Percentiles rank a stretch among this genome's conserved stretches.
Evolutionary conservation across 2,797 vertebrate genomes (phyloP).

Genomic region (Malurus splendens): DNA sequence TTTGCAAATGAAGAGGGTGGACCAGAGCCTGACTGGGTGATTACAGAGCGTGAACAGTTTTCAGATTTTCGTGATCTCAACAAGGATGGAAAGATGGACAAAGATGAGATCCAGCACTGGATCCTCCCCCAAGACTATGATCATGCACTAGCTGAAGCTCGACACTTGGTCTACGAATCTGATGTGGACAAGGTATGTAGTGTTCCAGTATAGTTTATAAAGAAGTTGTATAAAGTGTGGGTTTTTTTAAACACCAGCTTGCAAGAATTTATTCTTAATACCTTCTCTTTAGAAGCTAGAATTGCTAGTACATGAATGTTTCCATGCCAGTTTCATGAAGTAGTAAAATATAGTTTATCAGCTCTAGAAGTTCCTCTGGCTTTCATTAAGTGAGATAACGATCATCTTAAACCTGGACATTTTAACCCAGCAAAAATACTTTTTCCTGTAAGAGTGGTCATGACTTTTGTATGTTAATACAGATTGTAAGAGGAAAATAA

Average conservation of each 20-base stretch:
- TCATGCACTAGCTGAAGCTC: constrained; percentile 92
- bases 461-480: neutral
- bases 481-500: neutral
- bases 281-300: neutral
- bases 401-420: neutral
- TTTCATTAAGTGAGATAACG: neutral
- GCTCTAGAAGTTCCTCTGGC: neutral
- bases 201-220: neutral
- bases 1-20: constrained; percentile 91
- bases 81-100: constrained; percentile 96
- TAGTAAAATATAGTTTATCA: neutral
- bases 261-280: neutral
- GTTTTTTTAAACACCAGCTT: neutral
- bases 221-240: neutral
- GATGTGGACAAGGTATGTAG: constrained; percentile 88
- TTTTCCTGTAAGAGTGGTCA: neutral
- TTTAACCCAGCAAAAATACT: neutral
- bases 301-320: neutral
- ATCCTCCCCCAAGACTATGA: constrained; percentile 97
- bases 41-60: constrained; percentile 93
- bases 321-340: neutral
- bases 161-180: constrained; percentile 92
- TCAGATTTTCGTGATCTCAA: constrained; percentile 94
- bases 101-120: constrained; percentile 94
- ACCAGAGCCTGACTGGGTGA: constrained; percentile 94